Evolutionary conservation across 2,888 invertebrate species (phyloP), one percentile per base, ranked within the genome.

Genomic region (Lobophora halterata): DNA sequence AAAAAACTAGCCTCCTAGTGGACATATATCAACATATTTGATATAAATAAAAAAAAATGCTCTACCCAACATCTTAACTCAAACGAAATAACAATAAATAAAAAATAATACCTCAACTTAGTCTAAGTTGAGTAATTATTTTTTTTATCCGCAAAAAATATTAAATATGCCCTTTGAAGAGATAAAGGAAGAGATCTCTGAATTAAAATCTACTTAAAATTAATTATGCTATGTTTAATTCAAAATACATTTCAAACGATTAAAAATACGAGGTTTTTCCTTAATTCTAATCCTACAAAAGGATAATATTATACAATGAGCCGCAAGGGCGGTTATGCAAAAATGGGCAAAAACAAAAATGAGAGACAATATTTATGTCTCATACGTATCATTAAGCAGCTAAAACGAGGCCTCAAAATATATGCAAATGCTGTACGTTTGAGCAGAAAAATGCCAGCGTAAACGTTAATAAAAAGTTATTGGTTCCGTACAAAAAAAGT

Each of bases 351-450:
- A 61, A 55, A 52, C 48, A 62, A 68, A 71, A 73, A 70, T 54
- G 65, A 65, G 65, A 67, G 68, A 72, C 71, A 73, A 75, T 79
- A 79, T 79, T 79, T 77, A 79, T 79, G 63, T 59, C 73, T 67
- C 70, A 60, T 62, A 73, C 79, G 79, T 71, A 58, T 67, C 79
- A 79, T 79, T 80, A 74, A 74, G 71, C 79, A 75, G 65, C 58
- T 58, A 62, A 76, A 71, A 67, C 62, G 72, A 73, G 70, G 61
- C 71, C 75, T 63, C 77, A 69, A 75, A 76, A 63, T 75, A 59
- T 71, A 78, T 79, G 79, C 77, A 79, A 79, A 79, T 77, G 67
- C 53, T 44, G 56, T 56, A 54, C 53, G 58, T 56, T 58, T 58
- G 47, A 30, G 36, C 28, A 40, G 32, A 44, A 51, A 54, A 49